phyloP scores from a whole-genome alignment of 2,888 invertebrate genomes.

The Rotaria socialis region DNA sequence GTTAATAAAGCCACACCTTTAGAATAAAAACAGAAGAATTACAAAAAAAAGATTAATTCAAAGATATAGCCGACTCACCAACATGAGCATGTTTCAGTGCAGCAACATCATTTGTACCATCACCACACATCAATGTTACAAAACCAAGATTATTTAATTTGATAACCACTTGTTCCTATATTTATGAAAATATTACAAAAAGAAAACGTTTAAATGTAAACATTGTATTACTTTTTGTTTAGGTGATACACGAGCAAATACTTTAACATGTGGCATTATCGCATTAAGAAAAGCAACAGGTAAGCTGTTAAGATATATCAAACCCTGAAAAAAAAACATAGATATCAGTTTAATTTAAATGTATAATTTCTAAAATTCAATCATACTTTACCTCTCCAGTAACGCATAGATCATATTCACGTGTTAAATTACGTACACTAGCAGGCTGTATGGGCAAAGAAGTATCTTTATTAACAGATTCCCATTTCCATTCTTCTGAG shows the following conservation, averaged over 20 bases:
- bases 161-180: constrained; percentile 77
- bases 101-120: constrained; percentile 99
- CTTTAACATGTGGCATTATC: constrained; percentile 77
- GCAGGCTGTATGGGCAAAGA: constrained; percentile 48
- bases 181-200: constrained; percentile 48
- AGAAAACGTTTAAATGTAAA: constrained; percentile 31
- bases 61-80: constrained; percentile 51
- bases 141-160: constrained; percentile 67
- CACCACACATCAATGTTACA: constrained; percentile 93
- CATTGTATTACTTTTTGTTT: constrained; percentile 74
- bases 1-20: constrained; percentile 80
- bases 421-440: constrained; percentile 47
- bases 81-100: constrained; percentile 49
- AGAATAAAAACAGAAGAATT: constrained; percentile 36
- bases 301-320: constrained; percentile 65
- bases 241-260: constrained; percentile 93
- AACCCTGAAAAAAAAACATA: constrained; percentile 61
- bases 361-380: too few relatives aligned
- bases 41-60: too few relatives aligned
- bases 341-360: too few relatives aligned
- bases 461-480: constrained; percentile 60
- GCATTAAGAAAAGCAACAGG: constrained; percentile 58
- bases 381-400: constrained; percentile 74
- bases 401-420: constrained; percentile 77
- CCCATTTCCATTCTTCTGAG: constrained; percentile 57